A percentile compares a stretch with the other conserved stretches of the same genome.
phyloP scores from a whole-genome alignment of 2,888 invertebrate genomes.

The Coleophora deauratella region DNA sequence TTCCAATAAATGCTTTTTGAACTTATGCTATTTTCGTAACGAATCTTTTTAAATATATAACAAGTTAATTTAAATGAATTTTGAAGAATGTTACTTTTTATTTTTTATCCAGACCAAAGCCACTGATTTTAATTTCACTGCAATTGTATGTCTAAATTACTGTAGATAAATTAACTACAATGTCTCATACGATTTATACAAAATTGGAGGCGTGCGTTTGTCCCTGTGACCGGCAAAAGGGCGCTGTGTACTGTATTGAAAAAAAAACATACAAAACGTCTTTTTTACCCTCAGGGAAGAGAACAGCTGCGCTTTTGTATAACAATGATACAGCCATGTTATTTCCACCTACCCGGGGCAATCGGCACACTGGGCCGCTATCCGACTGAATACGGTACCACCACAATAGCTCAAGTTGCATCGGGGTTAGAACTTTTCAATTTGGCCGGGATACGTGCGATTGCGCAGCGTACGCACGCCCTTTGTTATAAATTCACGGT shows the following conservation, averaged over 20 bases:
- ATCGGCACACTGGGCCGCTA: slow-evolving; percentile 48
- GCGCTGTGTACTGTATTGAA: slow-evolving; percentile 38
- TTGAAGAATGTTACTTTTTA: no score
- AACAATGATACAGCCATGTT: slow-evolving; percentile 71
- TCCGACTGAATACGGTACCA: slow-evolving; percentile 29
- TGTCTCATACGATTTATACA: slow-evolving; percentile 17
- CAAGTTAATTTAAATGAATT: no score
- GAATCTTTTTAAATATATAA: no score
- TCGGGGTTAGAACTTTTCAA: slow-evolving; percentile 17
- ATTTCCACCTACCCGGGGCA: slow-evolving; percentile 59
- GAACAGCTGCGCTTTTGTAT: slow-evolving; percentile 69
- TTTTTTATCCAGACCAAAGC: no score
- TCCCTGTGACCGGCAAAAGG: slow-evolving; percentile 67
- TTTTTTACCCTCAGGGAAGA: slow-evolving; percentile 67
- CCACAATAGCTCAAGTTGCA: slow-evolving; percentile 9
- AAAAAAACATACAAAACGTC: slow-evolving; percentile 59
- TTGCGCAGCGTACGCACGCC: slow-evolving; percentile 46
- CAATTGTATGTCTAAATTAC: no score
- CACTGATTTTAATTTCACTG: no score
- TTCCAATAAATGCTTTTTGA: no score
- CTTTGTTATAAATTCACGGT: slow-evolving; percentile 67
- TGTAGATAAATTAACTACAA: no score
- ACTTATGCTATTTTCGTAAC: no score
- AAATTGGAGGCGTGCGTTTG: slow-evolving; percentile 43
- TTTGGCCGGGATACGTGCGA: slow-evolving; percentile 40